Conservation (phyloP, 2,888 invertebrate genomes). For the Eupithecia pulchellata region DNA sequence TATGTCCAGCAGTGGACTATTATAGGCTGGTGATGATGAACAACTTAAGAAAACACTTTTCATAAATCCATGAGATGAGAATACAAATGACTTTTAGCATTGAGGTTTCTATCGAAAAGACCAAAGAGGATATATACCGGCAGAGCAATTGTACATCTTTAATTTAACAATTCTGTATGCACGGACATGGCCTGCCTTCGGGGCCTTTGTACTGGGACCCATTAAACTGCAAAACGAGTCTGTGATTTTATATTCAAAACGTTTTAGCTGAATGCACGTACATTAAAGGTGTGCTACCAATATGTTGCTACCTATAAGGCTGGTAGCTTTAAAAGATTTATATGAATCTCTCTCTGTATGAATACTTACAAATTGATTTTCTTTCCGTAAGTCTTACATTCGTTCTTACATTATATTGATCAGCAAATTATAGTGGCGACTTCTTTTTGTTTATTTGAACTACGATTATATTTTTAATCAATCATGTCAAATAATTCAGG, state of each 20-base stretch:
- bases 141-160: not conserved
- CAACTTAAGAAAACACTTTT: too few relatives aligned
- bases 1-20: too few relatives aligned
- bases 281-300: too few relatives aligned
- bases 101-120: too few relatives aligned
- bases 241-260: not conserved
- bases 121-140: too few relatives aligned
- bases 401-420: not conserved
- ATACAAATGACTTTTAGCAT: too few relatives aligned
- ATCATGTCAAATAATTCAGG: too few relatives aligned
- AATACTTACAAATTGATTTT: too few relatives aligned
- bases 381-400: too few relatives aligned
- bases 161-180: conserved; percentile 1
- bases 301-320: not conserved
- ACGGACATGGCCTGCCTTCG: not conserved
- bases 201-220: not conserved
- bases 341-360: too few relatives aligned
- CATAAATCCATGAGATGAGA: too few relatives aligned
- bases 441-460: not conserved
- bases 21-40: too few relatives aligned
- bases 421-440: not conserved
- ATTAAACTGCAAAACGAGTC: not conserved
- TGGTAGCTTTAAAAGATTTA: not conserved
- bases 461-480: not conserved
- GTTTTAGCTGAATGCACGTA: not conserved